Evolutionary conservation across 2,888 invertebrate genomes (phyloP).

Genomic region (Scaptomyza reducta): DNA sequence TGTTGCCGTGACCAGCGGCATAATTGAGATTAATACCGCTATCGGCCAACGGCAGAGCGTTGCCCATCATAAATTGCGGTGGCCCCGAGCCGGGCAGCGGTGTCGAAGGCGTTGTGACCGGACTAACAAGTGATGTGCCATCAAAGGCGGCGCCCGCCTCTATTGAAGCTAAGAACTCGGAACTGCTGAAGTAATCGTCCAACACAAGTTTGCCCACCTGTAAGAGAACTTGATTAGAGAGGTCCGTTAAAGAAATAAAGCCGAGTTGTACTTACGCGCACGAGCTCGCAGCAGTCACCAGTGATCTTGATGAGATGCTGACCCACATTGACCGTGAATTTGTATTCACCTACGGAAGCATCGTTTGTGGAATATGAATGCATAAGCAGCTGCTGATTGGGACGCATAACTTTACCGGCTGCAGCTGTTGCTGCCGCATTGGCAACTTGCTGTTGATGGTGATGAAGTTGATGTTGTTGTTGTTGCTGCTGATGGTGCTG

Average conservation of each 20-base stretch:
- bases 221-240: neutral
- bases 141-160: slow-evolving; percentile 84
- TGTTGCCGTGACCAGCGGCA: slow-evolving; percentile 62
- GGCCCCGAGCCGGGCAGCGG: slow-evolving; percentile 79
- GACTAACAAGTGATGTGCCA: slow-evolving; percentile 80
- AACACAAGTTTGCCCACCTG: slow-evolving; percentile 94
- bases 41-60: slow-evolving; percentile 81
- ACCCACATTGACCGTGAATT: slow-evolving; percentile 93
- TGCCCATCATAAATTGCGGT: slow-evolving; percentile 79
- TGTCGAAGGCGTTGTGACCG: slow-evolving; percentile 82
- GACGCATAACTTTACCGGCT: slow-evolving; percentile 82
- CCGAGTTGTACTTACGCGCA: slow-evolving; percentile 87
- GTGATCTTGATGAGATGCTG: slow-evolving; percentile 93
- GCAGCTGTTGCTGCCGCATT: slow-evolving; percentile 75
- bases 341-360: slow-evolving; percentile 93
- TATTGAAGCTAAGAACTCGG: slow-evolving; percentile 84
- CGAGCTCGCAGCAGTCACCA: slow-evolving; percentile 92
- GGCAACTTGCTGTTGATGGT: slow-evolving; percentile 54
- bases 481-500: slow-evolving; percentile 63
- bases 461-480: slow-evolving; percentile 54
- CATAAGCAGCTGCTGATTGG: slow-evolving; percentile 85
- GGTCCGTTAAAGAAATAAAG: neutral
- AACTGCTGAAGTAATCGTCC: slow-evolving; percentile 91
- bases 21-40: slow-evolving; percentile 84
- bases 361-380: slow-evolving; percentile 94